Conservation (phyloP, 2,797 vertebrate species). For the Sitta carolinensis region DNA sequence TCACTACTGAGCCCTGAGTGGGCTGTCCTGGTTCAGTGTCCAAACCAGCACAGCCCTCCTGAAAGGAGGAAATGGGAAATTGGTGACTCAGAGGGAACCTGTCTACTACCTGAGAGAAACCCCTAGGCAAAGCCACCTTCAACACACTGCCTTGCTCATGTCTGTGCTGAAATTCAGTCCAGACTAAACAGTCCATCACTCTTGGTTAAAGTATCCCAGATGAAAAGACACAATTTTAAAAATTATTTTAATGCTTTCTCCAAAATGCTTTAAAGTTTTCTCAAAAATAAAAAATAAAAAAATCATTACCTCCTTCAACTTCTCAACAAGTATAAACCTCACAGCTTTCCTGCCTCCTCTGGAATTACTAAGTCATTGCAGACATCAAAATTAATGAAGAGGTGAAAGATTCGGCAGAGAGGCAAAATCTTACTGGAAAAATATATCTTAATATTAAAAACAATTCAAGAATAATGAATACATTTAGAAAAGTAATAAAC, state of each 20-base stretch:
- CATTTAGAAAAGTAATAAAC: neutral
- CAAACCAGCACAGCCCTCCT: neutral
- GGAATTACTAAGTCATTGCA: neutral
- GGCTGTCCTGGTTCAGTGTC: neutral
- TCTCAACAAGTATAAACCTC: slow-evolving; percentile 18
- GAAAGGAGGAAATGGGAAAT: neutral
- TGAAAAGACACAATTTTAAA: neutral
- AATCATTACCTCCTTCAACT: slow-evolving; percentile 6
- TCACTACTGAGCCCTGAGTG: neutral
- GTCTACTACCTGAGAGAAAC: neutral
- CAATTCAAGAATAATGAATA: neutral
- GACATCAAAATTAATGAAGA: slow-evolving; percentile 18
- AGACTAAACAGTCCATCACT: neutral
- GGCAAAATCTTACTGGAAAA: slow-evolving; percentile 10
- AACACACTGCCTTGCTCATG: neutral
- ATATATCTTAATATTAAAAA: slow-evolving; percentile 14
- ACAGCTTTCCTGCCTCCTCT: slow-evolving; percentile 15
- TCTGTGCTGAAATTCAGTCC: neutral
- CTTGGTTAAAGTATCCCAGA: neutral
- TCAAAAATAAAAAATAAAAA: neutral
- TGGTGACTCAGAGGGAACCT: neutral
- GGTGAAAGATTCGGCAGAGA: slow-evolving; percentile 5
- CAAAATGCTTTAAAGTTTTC: neutral
- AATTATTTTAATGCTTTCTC: neutral
- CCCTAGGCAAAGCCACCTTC: neutral